Evolutionary conservation across 1,140 invertebrate genomes (phyloP).

Genomic region (Heliconius himera): DNA sequence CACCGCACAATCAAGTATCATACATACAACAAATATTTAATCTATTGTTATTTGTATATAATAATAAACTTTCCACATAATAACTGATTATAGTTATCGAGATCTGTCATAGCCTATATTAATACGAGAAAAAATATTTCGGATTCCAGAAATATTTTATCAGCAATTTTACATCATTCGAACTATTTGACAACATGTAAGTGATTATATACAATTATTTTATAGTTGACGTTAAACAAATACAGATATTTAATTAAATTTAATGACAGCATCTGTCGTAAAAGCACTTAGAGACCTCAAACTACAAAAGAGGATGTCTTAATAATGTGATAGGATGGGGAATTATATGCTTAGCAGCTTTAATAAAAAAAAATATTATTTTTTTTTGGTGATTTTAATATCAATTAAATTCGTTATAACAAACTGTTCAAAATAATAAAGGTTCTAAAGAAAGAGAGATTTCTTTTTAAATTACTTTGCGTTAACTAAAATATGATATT

Average conservation of each 20-base stretch:
- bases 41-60: conserved; percentile 78
- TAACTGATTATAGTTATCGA: conserved; percentile 75
- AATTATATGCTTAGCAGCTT: conserved; percentile 27
- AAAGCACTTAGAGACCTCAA: conserved; percentile 71
- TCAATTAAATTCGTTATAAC: background rate
- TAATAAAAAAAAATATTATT: background rate
- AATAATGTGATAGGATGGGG: conserved; percentile 40
- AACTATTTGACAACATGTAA: conserved; percentile 56
- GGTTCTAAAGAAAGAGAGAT: background rate
- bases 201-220: conserved; percentile 51
- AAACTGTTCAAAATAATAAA: background rate
- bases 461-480: conserved; percentile 11
- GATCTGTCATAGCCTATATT: conserved; percentile 62
- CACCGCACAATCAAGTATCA: conserved; percentile 62
- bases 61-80: conserved; percentile 79
- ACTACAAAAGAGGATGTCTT: conserved; percentile 45
- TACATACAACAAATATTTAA: conserved; percentile 77
- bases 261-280: conserved; percentile 75
- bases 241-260: conserved; percentile 53
- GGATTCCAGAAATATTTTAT: conserved; percentile 47
- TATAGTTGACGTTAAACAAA: conserved; percentile 48
- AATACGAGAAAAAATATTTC: conserved; percentile 59
- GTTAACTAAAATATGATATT: conserved; percentile 57
- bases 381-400: background rate
- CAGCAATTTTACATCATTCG: conserved; percentile 45